These are phyloP conservation scores for Holcopasites calliopsidis DNA, from an alignment of 1,140 invertebrate species.

Conservation along the genomic window DNA sequence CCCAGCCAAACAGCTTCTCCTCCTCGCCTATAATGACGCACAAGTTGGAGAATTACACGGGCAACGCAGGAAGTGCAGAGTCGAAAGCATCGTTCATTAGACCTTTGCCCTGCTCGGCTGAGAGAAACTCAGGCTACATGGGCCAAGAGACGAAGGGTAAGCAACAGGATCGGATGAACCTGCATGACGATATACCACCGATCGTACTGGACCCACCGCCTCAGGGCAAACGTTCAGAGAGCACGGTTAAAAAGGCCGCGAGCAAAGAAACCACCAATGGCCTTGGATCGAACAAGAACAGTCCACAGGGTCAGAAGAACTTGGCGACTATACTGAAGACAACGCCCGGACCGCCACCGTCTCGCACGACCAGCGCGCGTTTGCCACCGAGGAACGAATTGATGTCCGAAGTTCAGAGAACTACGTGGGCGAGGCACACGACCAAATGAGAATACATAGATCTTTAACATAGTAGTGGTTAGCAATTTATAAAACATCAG, in stretches of 20 bases:
- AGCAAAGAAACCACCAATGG: conserved; percentile 19
- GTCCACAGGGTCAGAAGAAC: conserved; percentile 45
- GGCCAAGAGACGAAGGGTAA: conserved; percentile 35
- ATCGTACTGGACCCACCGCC: conserved; percentile 76
- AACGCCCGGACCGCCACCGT: conserved; percentile 83
- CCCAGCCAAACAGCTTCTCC: conserved; percentile 74
- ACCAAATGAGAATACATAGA: conserved; percentile 85
- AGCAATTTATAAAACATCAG: not conserved
- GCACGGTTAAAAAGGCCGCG: conserved; percentile 1
- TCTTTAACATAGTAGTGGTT: not conserved
- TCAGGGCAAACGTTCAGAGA: conserved; percentile 51
- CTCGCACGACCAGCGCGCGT: conserved; percentile 90
- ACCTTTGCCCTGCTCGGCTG: conserved; percentile 80
- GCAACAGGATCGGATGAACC: conserved; percentile 50
- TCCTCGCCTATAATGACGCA: conserved; percentile 76
- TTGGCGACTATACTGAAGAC: conserved; percentile 68
- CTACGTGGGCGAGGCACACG: conserved; percentile 91
- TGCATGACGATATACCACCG: conserved; percentile 67
- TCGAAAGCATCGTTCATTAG: conserved; percentile 82
- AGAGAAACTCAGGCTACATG: conserved; percentile 19
- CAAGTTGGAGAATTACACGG: conserved; percentile 61
- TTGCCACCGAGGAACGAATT: conserved; percentile 90
- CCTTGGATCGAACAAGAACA: conserved; percentile 21
- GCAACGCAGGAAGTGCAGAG: conserved; percentile 67
- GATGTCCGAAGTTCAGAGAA: conserved; percentile 89